Evolutionary conservation across 2,797 vertebrate genomes (phyloP), one percentile per base, ranked within the genome.

Genomic region (Xyrichtys novacula): DNA sequence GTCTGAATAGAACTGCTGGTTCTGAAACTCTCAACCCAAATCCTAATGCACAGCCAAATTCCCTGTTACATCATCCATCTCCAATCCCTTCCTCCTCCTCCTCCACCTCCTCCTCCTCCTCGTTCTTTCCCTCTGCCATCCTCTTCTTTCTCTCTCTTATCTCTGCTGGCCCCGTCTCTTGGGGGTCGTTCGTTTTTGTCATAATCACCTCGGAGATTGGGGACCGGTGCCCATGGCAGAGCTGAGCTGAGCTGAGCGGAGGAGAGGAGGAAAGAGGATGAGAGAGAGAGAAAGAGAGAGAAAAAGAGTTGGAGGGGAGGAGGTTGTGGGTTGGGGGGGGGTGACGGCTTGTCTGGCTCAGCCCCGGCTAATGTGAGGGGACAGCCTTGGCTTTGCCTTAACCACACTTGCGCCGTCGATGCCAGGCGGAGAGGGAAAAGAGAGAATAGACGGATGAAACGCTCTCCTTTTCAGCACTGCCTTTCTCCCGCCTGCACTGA

Each of bases 171-270:
- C 85, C 74, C 63, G 76, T 91, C 90, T 93, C 89, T 84, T 74
- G 88, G 89, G 91, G 91, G 87, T 88, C 80, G 81, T 91, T 91
- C 74, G 62, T 92, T 93, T 90, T 86, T 89, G 89, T 91, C 91
- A 91, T 92, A 93, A 92, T 93, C 93, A 90, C 91, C 93, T 93
- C 89, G 84, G 90, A 91, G 92, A 92, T 92, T 91, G 91, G 90
- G 88, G 92, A 91, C 89, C 86, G 80, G 90, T 87, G 87, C 92
- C 90, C 87, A 89, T 88, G 86, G 87, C 88, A 84, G 88, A 87
- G 83, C 85, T 79, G 85, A 86, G 85, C 67, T 39, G 84, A 87
- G 87, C 87, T 83, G 88, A 87, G 83, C 85, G 65, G 76, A 86
- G 67, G 66, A 83, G 79, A 85, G 62, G 59, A 57, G 59, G 44